Base-by-base conservation (phyloP, 37 sponge, comb jelly and placozoan species). In the Diacarnus erythraeanus region DNA sequence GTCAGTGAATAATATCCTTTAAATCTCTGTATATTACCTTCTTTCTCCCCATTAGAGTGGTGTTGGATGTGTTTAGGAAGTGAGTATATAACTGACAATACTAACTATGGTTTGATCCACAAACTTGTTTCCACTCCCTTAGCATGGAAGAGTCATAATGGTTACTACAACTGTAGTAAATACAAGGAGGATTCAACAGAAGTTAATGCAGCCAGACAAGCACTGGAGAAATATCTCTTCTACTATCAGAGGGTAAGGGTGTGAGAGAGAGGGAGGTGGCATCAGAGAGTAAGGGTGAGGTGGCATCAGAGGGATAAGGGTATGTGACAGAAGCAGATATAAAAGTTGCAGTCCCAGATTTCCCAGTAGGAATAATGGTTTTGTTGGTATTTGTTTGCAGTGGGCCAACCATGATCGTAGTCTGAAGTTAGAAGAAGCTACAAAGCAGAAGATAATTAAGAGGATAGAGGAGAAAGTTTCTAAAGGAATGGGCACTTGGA, bases 61-160 rank as follows among this genome's bases (percentile, higher is more conserved):
- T 94, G 95, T 36, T 94, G 95, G 95, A 85, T 94, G 88, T 94
- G 95, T 80, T 54, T 94, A 51, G 85, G 84, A 59, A 20, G 91
- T 81, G 36, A 83, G 84, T 74, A 1, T 17, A 20, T 25, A 5
- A 25, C 61, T 65, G 10, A 56, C 15, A 56, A 56, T 56, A 56
- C 67, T 26, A n/a, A 65, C 29, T 25, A 65, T 25, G 17, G 67
- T 65, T 12, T 27, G n/a, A 29, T 21, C 15, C 57, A 56, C 57
- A 56, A 56, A 56, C 57, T 21, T 21, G 15, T 15, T 20, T 20
- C 20, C n/a, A 8, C n/a, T 33, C 57, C 78, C 8, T 6, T 67
- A 83, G 89, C 38, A 2, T 94, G 94, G 94, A 77, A 76, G 71
- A 79, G 42, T 17, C 95, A 95, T 80, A 83, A 75, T 30, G 85